Conservation (phyloP, 1,140 invertebrate genomes). For the Leptinotarsa lineolata region DNA sequence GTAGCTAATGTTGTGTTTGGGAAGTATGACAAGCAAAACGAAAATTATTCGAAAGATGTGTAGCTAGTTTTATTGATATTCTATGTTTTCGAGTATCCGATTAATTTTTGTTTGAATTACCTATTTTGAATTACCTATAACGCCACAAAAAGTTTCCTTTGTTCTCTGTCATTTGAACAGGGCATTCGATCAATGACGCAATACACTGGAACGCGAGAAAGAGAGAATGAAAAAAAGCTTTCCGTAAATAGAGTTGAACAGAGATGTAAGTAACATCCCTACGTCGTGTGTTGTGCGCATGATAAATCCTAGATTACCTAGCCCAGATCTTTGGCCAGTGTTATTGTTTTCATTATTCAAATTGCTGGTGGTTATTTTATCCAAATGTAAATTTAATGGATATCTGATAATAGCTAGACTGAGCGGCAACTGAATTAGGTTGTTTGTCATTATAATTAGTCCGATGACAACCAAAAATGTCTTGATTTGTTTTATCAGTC, state of each 20-base stretch:
- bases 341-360: too few species aligned
- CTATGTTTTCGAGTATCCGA: neutral
- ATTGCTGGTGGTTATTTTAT: too few species aligned
- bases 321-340: too few species aligned
- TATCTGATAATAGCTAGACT: too few species aligned
- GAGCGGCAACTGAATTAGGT: too few species aligned
- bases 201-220: constrained; percentile 25
- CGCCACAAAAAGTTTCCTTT: constrained; percentile 24
- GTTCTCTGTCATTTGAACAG: constrained; percentile 35
- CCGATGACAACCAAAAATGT: too few species aligned
- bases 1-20: too few species aligned
- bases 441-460: too few species aligned
- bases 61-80: neutral
- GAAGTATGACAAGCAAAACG: neutral
- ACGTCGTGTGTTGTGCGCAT: neutral
- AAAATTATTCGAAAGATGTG: neutral
- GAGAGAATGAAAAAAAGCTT: neutral
- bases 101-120: neutral
- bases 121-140: too few species aligned
- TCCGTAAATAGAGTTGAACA: neutral
- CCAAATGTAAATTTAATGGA: too few species aligned
- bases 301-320: too few species aligned
- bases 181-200: constrained; percentile 45
- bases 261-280: neutral
- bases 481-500: too few species aligned